phyloP scores from a whole-genome alignment of 2,797 vertebrate genomes.

The Argya squamiceps region DNA sequence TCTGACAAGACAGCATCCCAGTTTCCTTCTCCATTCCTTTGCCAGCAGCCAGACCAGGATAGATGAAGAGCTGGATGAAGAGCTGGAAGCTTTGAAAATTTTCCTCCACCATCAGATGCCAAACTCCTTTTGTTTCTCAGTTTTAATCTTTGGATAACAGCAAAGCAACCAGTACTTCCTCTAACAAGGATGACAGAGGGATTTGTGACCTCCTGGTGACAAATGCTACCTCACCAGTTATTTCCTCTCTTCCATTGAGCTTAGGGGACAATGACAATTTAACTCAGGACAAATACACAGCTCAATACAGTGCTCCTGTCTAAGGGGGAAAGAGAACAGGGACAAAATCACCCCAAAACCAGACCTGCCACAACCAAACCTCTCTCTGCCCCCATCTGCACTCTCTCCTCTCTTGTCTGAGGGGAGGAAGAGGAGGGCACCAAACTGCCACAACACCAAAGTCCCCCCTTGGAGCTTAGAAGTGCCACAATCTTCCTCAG shows the following conservation, averaged over 20 bases:
- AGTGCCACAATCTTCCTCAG: not conserved
- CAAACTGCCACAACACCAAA: not conserved
- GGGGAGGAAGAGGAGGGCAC: not conserved
- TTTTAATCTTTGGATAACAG: not conserved
- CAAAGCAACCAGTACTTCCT: not conserved
- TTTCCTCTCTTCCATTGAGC: not conserved
- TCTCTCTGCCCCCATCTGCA: not conserved
- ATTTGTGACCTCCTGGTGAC: not conserved
- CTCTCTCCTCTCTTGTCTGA: not conserved
- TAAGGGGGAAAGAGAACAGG: not conserved
- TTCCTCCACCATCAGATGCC: not conserved
- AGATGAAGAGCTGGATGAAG: not conserved
- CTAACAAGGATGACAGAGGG: not conserved
- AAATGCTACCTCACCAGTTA: not conserved
- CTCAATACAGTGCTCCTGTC: fast-evolving
- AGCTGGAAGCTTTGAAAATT: not conserved
- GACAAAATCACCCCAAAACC: not conserved
- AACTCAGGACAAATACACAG: not conserved
- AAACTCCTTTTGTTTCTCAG: not conserved
- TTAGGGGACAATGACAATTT: not conserved
- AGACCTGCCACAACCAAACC: not conserved
- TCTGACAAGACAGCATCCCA: not conserved
- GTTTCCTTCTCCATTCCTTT: not conserved
- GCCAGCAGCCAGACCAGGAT: not conserved
- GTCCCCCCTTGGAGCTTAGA: not conserved